phyloP scores from a whole-genome alignment of 1,140 invertebrate species.

The Trachelipus rathkii region DNA sequence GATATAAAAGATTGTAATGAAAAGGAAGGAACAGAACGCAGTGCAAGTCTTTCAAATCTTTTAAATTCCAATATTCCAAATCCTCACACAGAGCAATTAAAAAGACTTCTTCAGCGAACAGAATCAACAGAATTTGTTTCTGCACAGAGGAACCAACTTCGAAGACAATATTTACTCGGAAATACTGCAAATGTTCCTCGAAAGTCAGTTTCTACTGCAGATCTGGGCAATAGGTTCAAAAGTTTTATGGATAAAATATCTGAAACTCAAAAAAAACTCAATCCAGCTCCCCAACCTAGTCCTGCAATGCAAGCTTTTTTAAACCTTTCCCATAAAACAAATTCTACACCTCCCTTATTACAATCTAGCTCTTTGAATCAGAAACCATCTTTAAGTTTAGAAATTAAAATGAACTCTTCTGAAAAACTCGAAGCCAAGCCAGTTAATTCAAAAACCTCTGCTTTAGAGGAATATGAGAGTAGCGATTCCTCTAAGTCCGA shows the following conservation, averaged over 20 bases:
- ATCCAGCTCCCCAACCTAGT: conserved; percentile 70
- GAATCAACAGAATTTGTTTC: conserved; percentile 79
- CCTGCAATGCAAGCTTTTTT: conserved; percentile 68
- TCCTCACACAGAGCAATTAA: conserved; percentile 33
- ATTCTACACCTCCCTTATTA: background rate
- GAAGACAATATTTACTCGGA: conserved; percentile 70
- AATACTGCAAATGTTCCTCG: conserved; percentile 47
- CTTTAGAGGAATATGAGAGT: background rate
- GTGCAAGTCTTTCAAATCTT: conserved; percentile 40
- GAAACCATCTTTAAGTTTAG: no score
- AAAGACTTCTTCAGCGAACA: conserved; percentile 64
- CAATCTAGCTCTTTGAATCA: background rate
- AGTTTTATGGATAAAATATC: conserved; percentile 78
- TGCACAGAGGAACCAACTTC: conserved; percentile 77
- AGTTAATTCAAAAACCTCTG: background rate
- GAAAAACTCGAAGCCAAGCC: background rate
- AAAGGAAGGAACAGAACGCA: conserved; percentile 31
- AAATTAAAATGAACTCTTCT: background rate
- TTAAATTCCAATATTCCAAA: conserved; percentile 27
- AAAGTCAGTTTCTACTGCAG: conserved; percentile 78
- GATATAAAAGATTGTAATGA: conserved; percentile 12
- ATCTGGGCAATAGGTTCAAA: conserved; percentile 74
- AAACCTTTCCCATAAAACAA: conserved; percentile 16
- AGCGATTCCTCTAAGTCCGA: background rate
- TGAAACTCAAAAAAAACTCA: conserved; percentile 79